These are phyloP conservation scores for Clarias laeviceps DNA, from an alignment of 2,797 vertebrate species.

Conservation along the genomic window DNA sequence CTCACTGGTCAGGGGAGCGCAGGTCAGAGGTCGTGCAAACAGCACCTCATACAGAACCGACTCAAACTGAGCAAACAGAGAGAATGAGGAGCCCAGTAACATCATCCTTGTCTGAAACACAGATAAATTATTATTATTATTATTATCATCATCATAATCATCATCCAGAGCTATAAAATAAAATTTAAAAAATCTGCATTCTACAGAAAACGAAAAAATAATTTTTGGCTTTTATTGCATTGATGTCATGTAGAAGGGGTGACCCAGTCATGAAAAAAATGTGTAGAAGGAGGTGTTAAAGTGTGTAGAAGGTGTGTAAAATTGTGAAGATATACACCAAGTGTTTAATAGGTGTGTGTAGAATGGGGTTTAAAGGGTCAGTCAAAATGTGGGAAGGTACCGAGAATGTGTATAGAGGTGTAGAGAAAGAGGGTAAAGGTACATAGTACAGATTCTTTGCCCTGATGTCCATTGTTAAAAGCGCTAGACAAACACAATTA, in stretches of 20 bases:
- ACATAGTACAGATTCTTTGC: background rate
- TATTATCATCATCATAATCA: background rate
- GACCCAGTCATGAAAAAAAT: background rate
- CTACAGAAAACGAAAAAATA: background rate
- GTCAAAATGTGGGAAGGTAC: background rate
- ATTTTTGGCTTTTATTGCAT: background rate
- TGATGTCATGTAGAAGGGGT: background rate
- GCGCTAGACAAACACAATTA: no score
- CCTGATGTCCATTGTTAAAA: background rate
- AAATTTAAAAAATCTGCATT: background rate
- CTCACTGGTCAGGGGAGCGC: constrained; percentile 62
- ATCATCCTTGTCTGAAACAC: constrained; percentile 83
- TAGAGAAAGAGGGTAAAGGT: background rate
- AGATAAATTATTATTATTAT: background rate
- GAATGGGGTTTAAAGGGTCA: background rate
- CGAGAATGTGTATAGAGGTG: background rate
- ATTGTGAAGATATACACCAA: background rate
- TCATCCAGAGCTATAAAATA: background rate
- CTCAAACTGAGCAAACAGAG: constrained; percentile 82
- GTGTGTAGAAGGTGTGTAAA: background rate
- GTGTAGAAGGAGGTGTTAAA: background rate
- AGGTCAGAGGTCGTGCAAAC: constrained; percentile 74
- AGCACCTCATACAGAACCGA: constrained; percentile 76
- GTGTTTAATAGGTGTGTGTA: background rate
- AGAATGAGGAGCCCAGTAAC: constrained; percentile 74